Evolutionary conservation across 2,888 invertebrate genomes (phyloP).

Genomic region (Thymelicus acteon): DNA sequence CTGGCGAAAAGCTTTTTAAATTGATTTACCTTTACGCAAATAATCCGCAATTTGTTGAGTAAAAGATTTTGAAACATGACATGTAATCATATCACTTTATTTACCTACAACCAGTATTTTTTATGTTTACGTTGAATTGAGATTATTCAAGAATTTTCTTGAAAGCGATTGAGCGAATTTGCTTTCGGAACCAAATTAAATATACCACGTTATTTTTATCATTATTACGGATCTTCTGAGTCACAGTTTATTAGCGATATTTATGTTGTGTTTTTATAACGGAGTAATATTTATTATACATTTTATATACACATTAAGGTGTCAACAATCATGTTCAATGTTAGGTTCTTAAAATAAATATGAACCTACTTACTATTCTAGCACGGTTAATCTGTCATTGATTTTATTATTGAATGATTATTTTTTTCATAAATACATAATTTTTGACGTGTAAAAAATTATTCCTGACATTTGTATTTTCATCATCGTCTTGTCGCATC

Average conservation of each 20-base stretch:
- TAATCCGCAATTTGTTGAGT: no score
- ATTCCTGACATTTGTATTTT: no score
- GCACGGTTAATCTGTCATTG: no score
- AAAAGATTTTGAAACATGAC: no score
- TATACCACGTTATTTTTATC: constrained; percentile 19
- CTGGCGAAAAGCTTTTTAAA: no score
- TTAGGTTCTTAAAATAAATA: not conserved
- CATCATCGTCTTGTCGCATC: no score
- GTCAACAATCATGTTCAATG: not conserved
- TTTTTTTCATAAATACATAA: no score
- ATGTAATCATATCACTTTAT: no score
- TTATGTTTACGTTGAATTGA: not conserved
- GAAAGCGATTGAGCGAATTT: constrained; percentile 8
- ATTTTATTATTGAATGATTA: no score
- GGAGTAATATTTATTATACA: not conserved
- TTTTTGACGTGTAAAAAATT: no score
- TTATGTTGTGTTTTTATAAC: constrained; percentile 17
- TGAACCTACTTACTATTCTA: not conserved
- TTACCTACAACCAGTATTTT: no score
- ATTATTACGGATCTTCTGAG: not conserved
- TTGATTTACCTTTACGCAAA: no score
- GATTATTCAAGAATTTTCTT: not conserved
- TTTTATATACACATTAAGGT: not conserved
- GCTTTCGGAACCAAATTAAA: constrained; percentile 4
- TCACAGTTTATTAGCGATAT: constrained; percentile 19